Evolutionary conservation across 2,113 vertebrate species (phyloP), one percentile per base, ranked within the genome.

Genomic region (Rallus limicola): DNA sequence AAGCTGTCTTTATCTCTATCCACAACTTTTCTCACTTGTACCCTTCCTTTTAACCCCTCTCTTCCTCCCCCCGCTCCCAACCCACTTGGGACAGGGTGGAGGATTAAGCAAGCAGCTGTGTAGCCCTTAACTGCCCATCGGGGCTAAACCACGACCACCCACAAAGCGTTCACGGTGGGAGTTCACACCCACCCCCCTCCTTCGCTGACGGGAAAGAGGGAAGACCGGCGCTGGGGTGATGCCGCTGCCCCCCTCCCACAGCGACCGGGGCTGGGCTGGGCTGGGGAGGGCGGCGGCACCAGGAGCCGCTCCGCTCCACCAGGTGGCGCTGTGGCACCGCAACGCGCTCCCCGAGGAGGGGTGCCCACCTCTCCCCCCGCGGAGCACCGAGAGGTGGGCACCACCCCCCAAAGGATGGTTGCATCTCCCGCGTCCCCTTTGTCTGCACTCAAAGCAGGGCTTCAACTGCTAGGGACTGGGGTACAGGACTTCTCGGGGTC

Each of bases 351-450:
- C 28, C 14, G 8, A 14, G 13, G 17, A 19, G 20, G 18, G 9
- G 59, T 25, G 15, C 17, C 34, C 24, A 12, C 60, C 16, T 36
- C 34, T 25, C 14, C n/a, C 59, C 21, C 42, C 33, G 9, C 9
- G 67, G 6, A 12, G 33, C 48, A 23, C 20, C 48, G 10, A 18
- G 33, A 34, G 46, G 68, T 21, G 68, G n/a, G 10, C 29, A 18
- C 34, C 4, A 19, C 23, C 42, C 0, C 13, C 16, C 8, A 16
- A 4, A 4, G 2, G 48, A 5, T 0, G n/a, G 5, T 13, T 8
- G 15, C 25, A 2, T 36, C 34, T 23, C 11, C 60, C 11, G 18
- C 44, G 2, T 1, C 13, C 6, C 63, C 40, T 28, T 23, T 6
- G 2, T 5, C 36, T 18, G 0, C 9, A 28, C 19, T 4, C 38